Evolutionary conservation across 2,888 invertebrate species (phyloP).

Genomic region (Strigamia crassipes): DNA sequence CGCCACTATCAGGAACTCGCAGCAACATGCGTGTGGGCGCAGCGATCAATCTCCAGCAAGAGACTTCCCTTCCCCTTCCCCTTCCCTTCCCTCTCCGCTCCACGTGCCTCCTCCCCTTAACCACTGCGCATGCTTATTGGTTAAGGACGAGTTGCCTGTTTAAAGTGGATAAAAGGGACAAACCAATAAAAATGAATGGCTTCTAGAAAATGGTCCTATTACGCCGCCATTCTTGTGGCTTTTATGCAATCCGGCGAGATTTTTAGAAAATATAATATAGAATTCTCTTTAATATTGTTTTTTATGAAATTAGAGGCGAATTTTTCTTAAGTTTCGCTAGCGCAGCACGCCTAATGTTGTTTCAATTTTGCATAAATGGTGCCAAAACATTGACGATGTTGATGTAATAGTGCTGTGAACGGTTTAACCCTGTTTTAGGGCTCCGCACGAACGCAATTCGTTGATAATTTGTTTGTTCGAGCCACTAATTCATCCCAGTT

Average conservation of each 20-base stretch:
- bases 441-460: no score
- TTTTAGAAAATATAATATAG: no score
- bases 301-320: background rate
- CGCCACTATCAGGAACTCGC: slow-evolving; percentile 32
- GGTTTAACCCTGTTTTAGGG: no score
- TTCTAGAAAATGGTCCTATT: background rate
- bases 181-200: slow-evolving; percentile 31
- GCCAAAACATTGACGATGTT: no score
- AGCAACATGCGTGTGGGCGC: slow-evolving; percentile 40
- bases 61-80: background rate
- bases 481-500: no score
- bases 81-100: background rate
- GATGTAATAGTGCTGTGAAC: no score
- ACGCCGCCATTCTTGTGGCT: background rate
- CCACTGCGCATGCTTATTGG: slow-evolving; percentile 42
- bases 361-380: no score
- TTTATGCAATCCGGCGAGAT: no score
- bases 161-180: slow-evolving; percentile 34
- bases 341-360: no score
- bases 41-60: slow-evolving; percentile 25
- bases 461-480: no score
- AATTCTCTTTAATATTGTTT: no score
- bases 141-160: slow-evolving; percentile 31
- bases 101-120: slow-evolving; percentile 40
- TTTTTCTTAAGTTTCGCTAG: no score